Evolutionary conservation across 2,888 invertebrate species (phyloP).

Genomic region (Coleophora flavipennella): DNA sequence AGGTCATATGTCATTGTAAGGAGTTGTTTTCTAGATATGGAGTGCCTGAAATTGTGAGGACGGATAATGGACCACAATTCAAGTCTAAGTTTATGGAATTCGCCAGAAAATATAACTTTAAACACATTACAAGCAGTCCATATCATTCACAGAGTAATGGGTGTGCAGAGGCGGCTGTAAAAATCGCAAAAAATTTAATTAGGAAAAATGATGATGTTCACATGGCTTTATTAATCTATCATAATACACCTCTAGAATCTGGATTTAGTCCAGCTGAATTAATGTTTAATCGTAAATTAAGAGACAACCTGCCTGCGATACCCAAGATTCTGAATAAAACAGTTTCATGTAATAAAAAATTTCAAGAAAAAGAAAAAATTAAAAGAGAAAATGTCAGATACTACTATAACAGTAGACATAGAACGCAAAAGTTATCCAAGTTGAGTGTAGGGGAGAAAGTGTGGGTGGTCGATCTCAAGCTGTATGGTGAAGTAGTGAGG

Average conservation of each 20-base stretch:
- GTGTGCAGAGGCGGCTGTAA: slow-evolving; percentile 5
- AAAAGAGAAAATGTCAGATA: background rate
- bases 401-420: background rate
- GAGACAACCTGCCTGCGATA: background rate
- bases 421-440: background rate
- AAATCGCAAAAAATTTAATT: slow-evolving; percentile 3
- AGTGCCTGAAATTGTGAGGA: slow-evolving; percentile 4
- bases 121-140: slow-evolving; percentile 7
- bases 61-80: slow-evolving; percentile 8
- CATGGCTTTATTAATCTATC: slow-evolving; percentile 6
- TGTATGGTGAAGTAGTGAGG: too few relatives aligned
- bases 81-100: slow-evolving; percentile 3
- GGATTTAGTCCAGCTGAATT: slow-evolving; percentile 6
- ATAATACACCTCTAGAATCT: slow-evolving; percentile 3
- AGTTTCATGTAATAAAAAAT: background rate
- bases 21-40: slow-evolving; percentile 6
- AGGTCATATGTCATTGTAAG: slow-evolving; percentile 2
- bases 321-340: background rate
- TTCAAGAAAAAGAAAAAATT: background rate
- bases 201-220: slow-evolving; percentile 3
- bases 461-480: too few relatives aligned
- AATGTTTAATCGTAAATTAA: background rate
- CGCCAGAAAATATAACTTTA: slow-evolving; percentile 4
- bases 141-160: slow-evolving; percentile 8
- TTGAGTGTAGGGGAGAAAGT: too few relatives aligned